Evolutionary conservation across 2,888 invertebrate species (phyloP).

Genomic region (Diaperis boleti): DNA sequence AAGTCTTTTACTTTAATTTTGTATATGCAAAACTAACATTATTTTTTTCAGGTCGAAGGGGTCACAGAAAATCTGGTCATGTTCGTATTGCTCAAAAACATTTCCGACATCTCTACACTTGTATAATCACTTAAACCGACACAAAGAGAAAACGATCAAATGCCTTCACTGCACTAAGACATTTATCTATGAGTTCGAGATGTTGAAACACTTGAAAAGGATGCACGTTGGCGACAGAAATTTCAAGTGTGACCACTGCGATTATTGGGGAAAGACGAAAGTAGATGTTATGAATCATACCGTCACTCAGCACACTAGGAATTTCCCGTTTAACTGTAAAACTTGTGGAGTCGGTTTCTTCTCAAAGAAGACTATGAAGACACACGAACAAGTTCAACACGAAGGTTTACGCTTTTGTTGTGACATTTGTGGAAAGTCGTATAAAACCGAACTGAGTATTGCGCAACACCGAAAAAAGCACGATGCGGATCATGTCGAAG

Average conservation of each 20-base stretch:
- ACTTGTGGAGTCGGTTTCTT: background rate
- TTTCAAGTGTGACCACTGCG: background rate
- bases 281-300: background rate
- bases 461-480: background rate
- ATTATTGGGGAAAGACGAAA: background rate
- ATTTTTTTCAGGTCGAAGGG: no score
- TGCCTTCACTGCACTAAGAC: background rate
- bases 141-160: background rate
- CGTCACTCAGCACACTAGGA: background rate
- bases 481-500: background rate
- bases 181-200: background rate
- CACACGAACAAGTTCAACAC: slow-evolving; percentile 1
- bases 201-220: background rate
- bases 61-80: no score
- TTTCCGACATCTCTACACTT: no score
- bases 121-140: background rate
- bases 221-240: background rate
- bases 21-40: no score
- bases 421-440: no score
- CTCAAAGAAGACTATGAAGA: background rate
- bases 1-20: no score
- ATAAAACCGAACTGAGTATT: no score
- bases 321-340: slow-evolving; percentile 1
- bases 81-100: background rate
- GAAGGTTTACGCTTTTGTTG: background rate